A percentile compares a stretch with the other conserved stretches of the same genome.
Conservation (phyloP, 2,113 vertebrate genomes). For the Ahaetulla prasina region DNA sequence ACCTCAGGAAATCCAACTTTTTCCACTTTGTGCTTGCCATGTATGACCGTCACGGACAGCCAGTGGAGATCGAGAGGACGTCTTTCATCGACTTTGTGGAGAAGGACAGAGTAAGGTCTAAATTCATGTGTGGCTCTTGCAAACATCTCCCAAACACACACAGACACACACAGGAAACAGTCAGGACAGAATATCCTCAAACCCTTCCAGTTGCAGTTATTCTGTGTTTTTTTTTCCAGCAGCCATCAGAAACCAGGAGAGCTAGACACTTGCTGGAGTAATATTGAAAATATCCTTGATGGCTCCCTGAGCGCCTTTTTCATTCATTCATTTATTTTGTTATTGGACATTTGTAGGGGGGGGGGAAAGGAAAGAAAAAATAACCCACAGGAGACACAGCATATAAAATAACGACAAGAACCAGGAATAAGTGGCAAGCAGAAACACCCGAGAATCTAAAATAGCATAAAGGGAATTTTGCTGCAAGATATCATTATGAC, state of each 20-base stretch:
- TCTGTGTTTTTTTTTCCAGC: background rate
- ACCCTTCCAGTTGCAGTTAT: background rate
- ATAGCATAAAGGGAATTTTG: background rate
- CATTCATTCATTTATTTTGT: background rate
- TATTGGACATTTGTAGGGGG: background rate
- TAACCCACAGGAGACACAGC: background rate
- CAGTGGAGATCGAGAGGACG: constrained; percentile 93
- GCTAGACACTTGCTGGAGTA: background rate
- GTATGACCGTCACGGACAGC: constrained; percentile 95
- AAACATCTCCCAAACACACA: background rate
- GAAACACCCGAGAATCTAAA: background rate
- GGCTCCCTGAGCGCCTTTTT: background rate
- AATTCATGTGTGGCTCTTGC: rapidly evolving
- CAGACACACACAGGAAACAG: background rate
- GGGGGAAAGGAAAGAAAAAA: background rate
- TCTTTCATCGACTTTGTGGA: constrained; percentile 96
- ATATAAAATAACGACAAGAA: background rate
- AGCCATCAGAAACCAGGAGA: background rate
- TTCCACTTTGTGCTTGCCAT: constrained; percentile 97
- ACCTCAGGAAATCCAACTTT: constrained; percentile 67
- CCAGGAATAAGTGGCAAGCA: background rate
- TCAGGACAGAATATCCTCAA: background rate
- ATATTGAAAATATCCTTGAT: background rate
- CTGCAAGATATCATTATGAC: background rate
- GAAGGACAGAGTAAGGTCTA: constrained; percentile 85